Percentiles rank a stretch among this genome's conserved stretches.
phyloP scores from a whole-genome alignment of 2,797 vertebrate genomes.

The Zalophus californianus region DNA sequence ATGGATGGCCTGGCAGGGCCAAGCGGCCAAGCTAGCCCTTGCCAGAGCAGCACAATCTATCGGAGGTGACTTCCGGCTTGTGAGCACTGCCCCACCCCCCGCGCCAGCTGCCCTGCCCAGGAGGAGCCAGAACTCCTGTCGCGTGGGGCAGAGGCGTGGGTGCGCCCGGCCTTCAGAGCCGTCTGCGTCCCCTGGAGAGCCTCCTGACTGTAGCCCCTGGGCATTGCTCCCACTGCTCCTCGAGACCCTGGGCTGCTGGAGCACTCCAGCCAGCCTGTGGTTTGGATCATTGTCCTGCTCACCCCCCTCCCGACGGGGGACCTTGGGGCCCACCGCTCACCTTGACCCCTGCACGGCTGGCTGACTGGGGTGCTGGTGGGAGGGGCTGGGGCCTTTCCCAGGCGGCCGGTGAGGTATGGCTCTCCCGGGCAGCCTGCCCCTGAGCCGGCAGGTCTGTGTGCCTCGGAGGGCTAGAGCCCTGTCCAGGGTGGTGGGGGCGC shows the following conservation, averaged over 20 bases:
- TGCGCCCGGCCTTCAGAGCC: background rate
- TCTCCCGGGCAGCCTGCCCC: background rate
- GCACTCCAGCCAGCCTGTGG: background rate
- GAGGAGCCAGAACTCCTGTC: background rate
- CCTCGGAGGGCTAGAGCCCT: background rate
- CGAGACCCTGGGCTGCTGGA: background rate
- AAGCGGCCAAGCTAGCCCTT: background rate
- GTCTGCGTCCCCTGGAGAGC: background rate
- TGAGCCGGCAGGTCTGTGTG: background rate
- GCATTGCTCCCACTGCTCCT: background rate
- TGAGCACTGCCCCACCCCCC: background rate
- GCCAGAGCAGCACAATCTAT: background rate
- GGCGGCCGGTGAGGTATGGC: background rate
- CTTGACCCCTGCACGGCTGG: background rate
- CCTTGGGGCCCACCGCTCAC: background rate
- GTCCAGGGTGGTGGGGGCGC: background rate
- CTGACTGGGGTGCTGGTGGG: background rate
- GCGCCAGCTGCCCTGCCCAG: slow-evolving; percentile 25
- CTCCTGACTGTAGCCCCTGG: background rate
- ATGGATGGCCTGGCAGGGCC: background rate
- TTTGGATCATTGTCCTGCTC: no score
- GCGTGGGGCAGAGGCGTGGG: background rate
- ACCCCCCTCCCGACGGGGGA: background rate
- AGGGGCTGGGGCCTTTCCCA: background rate
- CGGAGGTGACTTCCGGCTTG: background rate